Evolutionary conservation across 2,888 invertebrate species (phyloP).

Genomic region (Oligia strigilis): DNA sequence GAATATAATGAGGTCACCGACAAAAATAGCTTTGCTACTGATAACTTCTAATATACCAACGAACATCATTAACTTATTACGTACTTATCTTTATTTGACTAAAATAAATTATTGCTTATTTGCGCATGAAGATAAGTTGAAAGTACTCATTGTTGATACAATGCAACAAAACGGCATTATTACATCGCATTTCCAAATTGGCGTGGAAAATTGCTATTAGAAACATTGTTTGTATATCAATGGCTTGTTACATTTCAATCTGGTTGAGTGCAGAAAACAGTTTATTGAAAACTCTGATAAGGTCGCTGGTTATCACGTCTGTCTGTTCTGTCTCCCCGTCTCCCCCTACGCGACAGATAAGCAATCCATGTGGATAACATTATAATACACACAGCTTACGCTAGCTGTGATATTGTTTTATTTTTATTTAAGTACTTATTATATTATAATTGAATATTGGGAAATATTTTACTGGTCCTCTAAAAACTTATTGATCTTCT

Average conservation of each 20-base stretch:
- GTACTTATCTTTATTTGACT: background rate
- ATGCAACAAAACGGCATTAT: constrained; percentile 31
- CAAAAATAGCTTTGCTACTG: background rate
- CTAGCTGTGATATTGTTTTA: background rate
- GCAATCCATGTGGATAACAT: constrained; percentile 15
- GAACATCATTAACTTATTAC: constrained; percentile 6
- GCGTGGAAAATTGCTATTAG: constrained; percentile 46
- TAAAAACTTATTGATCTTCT: background rate
- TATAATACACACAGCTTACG: background rate
- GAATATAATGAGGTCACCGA: background rate
- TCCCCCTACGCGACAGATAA: constrained; percentile 14
- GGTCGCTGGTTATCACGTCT: constrained; percentile 1
- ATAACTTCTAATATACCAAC: constrained; percentile 16
- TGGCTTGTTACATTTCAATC: constrained; percentile 44
- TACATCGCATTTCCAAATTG: constrained; percentile 46
- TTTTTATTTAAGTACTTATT: background rate
- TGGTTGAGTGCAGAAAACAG: constrained; percentile 41
- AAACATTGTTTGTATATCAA: constrained; percentile 57
- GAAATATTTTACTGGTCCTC: background rate
- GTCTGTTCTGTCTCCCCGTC: background rate
- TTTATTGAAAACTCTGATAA: constrained; percentile 53
- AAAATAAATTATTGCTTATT: constrained; percentile 50
- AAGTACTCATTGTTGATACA: constrained; percentile 26
- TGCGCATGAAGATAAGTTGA: constrained; percentile 48
- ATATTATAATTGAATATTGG: background rate